Evolutionary conservation across 2,888 invertebrate genomes (phyloP).

Genomic region (Caenorhabditis macrosperma): DNA sequence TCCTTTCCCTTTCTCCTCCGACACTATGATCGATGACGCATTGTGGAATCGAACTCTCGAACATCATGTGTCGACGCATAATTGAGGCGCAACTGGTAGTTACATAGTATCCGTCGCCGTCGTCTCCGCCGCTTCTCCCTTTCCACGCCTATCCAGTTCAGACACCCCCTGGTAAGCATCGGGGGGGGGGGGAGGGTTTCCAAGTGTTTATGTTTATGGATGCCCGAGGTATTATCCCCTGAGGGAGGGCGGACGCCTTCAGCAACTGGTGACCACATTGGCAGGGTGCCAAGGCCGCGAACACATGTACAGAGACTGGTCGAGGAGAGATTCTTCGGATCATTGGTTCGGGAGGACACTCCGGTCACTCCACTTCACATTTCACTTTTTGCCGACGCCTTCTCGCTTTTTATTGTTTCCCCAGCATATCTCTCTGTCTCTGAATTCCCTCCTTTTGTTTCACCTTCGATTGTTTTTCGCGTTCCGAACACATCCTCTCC

Average conservation of each 20-base stretch:
- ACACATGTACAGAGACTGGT: slow-evolving; percentile 7
- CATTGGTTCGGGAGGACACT: slow-evolving; percentile 44
- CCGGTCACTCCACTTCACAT: slow-evolving; percentile 43
- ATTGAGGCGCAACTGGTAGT: slow-evolving; percentile 49
- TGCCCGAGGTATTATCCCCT: background rate
- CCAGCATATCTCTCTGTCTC: background rate
- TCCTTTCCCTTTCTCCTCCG: background rate
- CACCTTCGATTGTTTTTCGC: slow-evolving; percentile 25
- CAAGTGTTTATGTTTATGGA: slow-evolving; percentile 37
- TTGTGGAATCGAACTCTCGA: slow-evolving; percentile 47
- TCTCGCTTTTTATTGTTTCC: slow-evolving; percentile 39
- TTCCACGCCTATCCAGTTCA: slow-evolving; percentile 30
- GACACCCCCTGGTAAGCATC: background rate
- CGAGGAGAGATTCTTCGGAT: slow-evolving; percentile 33
- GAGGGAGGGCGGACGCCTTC: slow-evolving; percentile 7
- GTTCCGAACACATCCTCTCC: slow-evolving; percentile 12
- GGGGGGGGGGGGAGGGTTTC: background rate
- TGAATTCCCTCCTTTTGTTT: slow-evolving; percentile 15
- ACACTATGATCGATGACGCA: slow-evolving; percentile 33
- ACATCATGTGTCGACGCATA: slow-evolving; percentile 28
- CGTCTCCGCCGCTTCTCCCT: slow-evolving; percentile 12
- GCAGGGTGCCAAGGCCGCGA: slow-evolving; percentile 22
- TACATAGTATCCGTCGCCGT: slow-evolving; percentile 25
- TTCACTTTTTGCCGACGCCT: slow-evolving; percentile 33
- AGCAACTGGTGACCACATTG: slow-evolving; percentile 16